Base-by-base conservation (phyloP, 2,797 vertebrate genomes). In the Pitangus sulphuratus region DNA sequence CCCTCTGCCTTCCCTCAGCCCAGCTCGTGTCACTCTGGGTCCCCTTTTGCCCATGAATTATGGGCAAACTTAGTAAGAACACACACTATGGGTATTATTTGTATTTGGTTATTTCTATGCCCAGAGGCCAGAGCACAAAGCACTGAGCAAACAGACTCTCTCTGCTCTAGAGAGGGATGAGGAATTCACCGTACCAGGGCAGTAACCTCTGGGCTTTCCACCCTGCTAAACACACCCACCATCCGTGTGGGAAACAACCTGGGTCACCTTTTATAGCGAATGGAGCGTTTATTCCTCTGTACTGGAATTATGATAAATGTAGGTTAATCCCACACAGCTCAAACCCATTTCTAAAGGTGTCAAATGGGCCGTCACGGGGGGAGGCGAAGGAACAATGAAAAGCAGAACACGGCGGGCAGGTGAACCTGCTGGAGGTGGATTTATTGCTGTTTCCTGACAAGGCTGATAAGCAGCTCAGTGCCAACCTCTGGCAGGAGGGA, bases 151-250 rank as follows among this genome's bases (percentile, higher is more conserved):
- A 84, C 53, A 80, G 74, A 48, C 66, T 72, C 39, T 17, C 37
- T 40, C 28, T 80, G 75, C 79, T 72, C 60, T 81, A 57, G 60
- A 58, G 39, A 8, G 3, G 44, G 30, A 14, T 6, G 30, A n/a
- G n/a, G 68, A 94, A 86, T 78, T 78, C 28, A 57, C 33, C 28
- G 90, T 51, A 35, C 75, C 16, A 2, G 81, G 89, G 82, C 89
- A 84, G 18, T 8, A 21, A 94, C 92, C 92, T 40, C 90, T 22
- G 68, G 71, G 91, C 87, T 95, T 95, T 96, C 95, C 93, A 96
- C 79, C 72, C 91, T 19, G 8, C 71, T 68, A 7, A 80, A 65
- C 94, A 37, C 3, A 37, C 18, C 64, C 17, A 10, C 71, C 18
- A 35, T 16, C 60, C 9, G 16, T 9, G 1, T 6, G 11, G 78